Conservation (phyloP, 2,888 invertebrate genomes). For the Eubasilissa splendida region DNA sequence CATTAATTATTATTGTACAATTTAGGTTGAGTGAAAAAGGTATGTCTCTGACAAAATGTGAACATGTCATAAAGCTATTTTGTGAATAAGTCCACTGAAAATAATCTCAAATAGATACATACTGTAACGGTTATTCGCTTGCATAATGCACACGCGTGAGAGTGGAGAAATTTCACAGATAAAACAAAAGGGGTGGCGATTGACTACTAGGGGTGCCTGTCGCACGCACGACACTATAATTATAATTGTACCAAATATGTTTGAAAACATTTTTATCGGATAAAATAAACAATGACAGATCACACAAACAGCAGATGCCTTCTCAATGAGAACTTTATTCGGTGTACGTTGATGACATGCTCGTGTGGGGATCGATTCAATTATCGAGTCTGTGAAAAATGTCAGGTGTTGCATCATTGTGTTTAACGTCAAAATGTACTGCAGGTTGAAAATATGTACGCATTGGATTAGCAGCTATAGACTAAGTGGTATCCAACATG, state of each 20-base stretch:
- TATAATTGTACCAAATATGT: neutral
- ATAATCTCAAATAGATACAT: neutral
- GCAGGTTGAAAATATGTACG: too few relatives aligned
- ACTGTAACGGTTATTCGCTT: conserved; percentile 1
- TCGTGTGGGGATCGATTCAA: neutral
- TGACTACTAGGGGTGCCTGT: neutral
- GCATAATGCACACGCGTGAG: neutral
- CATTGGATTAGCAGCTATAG: too few relatives aligned
- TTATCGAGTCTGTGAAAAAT: too few relatives aligned
- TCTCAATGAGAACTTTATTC: neutral
- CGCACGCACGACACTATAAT: too few relatives aligned
- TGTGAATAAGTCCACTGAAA: too few relatives aligned
- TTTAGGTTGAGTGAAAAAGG: too few relatives aligned
- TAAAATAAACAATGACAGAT: conserved; percentile 16
- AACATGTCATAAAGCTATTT: too few relatives aligned
- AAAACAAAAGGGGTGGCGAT: neutral
- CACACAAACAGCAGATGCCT: conserved; percentile 10
- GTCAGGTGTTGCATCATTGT: too few relatives aligned
- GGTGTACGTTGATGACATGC: neutral
- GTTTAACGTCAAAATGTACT: too few relatives aligned
- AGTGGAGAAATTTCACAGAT: conserved; percentile 20
- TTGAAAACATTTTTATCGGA: conserved; percentile 2
- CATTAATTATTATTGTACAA: too few relatives aligned
- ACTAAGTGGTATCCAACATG: too few relatives aligned
- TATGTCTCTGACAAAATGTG: too few relatives aligned